phyloP scores from a whole-genome alignment of 2,888 invertebrate species.

The Steinernema hermaphroditum region DNA sequence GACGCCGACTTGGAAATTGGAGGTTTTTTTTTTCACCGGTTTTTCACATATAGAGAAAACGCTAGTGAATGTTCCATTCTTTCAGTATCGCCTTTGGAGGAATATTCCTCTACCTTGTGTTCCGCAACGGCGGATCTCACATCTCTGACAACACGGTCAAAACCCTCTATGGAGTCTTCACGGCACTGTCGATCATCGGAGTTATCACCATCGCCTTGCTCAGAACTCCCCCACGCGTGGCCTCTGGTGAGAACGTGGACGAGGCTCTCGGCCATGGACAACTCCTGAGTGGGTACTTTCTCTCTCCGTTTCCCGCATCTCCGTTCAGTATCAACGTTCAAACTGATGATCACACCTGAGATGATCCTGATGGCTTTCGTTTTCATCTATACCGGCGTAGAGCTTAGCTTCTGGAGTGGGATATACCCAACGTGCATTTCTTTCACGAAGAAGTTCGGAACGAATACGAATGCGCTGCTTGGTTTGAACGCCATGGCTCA shows the following conservation, averaged over 20 bases:
- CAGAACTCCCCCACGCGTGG: constrained; percentile 48
- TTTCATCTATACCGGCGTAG: constrained; percentile 46
- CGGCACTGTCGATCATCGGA: constrained; percentile 74
- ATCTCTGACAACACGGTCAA: constrained; percentile 49
- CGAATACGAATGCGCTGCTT: constrained; percentile 71
- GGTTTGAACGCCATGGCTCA: constrained; percentile 91
- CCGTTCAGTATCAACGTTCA: constrained; percentile 73
- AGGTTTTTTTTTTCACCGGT: too few relatives aligned
- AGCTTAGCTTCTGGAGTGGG: constrained; percentile 70
- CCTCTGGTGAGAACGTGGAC: neutral
- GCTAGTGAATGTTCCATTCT: too few relatives aligned
- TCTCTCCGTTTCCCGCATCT: neutral
- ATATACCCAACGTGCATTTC: constrained; percentile 74
- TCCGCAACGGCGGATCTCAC: constrained; percentile 69
- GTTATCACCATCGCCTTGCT: constrained; percentile 71
- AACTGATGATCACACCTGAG: constrained; percentile 76
- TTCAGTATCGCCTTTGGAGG: constrained; percentile 86
- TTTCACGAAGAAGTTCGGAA: neutral
- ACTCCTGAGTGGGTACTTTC: constrained; percentile 35
- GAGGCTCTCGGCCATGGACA: constrained; percentile 15
- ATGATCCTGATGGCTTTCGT: constrained; percentile 40
- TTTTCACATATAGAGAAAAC: too few relatives aligned
- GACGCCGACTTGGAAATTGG: too few relatives aligned
- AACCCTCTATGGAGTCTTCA: constrained; percentile 80
- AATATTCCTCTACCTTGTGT: constrained; percentile 87